These are phyloP conservation scores for Myotis vivesi DNA, from an alignment of 2,797 vertebrate species.

Conservation along the genomic window DNA sequence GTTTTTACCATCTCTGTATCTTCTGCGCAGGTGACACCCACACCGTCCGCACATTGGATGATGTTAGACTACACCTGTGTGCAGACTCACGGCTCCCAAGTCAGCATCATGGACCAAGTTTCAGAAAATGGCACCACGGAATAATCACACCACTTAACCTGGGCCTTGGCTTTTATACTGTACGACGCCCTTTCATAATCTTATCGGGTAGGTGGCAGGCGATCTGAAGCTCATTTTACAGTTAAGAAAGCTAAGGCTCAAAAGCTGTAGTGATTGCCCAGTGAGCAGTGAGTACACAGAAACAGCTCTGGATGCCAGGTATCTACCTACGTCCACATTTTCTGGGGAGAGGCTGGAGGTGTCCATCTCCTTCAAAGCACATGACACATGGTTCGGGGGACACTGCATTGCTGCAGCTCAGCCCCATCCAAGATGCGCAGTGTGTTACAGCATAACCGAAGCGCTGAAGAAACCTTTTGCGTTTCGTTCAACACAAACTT, in stretches of 20 bases:
- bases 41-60: not conserved
- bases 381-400: not conserved
- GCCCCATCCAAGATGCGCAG: not conserved
- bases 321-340: not conserved
- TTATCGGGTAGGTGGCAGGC: not conserved
- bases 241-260: not conserved
- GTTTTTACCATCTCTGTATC: not conserved
- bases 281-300: not conserved
- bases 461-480: not conserved
- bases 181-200: not conserved
- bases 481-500: not conserved
- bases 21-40: too few species aligned
- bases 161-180: not conserved
- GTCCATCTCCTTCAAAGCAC: not conserved
- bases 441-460: not conserved
- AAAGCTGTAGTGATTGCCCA: not conserved
- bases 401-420: not conserved
- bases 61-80: not conserved
- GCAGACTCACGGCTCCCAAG: not conserved
- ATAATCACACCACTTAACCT: not conserved
- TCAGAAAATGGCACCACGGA: not conserved
- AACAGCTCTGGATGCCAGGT: not conserved
- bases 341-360: not conserved
- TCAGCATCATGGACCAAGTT: not conserved
- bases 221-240: not conserved